Evolutionary conservation across 2,113 vertebrate species (phyloP).

Genomic region (Phaetusa simplex): DNA sequence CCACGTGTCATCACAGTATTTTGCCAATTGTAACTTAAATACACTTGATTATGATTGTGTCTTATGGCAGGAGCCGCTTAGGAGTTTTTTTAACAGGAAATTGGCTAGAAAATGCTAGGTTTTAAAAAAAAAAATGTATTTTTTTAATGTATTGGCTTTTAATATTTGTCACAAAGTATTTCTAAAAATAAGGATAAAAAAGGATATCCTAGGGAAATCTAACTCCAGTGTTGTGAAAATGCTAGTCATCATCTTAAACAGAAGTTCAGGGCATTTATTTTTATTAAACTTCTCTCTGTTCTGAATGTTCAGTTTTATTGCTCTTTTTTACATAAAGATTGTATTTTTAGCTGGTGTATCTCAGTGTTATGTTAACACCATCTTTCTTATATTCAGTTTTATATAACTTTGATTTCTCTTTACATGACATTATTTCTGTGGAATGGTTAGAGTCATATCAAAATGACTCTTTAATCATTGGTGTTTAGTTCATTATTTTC

Average conservation of each 20-base stretch:
- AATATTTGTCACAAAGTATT: not conserved
- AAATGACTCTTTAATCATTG: slow-evolving; percentile 38
- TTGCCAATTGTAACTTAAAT: not conserved
- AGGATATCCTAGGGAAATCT: not conserved
- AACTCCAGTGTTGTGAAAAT: not conserved
- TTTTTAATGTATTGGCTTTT: not conserved
- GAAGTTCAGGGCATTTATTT: not conserved
- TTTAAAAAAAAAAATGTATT: not conserved
- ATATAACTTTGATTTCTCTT: slow-evolving; percentile 14
- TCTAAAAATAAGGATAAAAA: not conserved
- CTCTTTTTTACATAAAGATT: not conserved
- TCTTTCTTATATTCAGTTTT: not conserved
- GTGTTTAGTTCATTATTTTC: slow-evolving; percentile 13
- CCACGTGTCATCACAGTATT: not conserved
- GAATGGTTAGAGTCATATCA: not conserved
- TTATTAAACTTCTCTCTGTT: not conserved
- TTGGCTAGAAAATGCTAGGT: not conserved
- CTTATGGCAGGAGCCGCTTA: not conserved
- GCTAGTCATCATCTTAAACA: not conserved
- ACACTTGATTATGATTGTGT: not conserved
- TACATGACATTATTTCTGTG: not conserved
- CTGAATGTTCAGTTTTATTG: not conserved
- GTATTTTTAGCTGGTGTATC: not conserved
- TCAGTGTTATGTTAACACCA: not conserved
- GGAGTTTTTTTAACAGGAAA: not conserved